A percentile compares a stretch with the other conserved stretches of the same genome.
These are phyloP conservation scores for Pantherophis vulpinus DNA, from an alignment of 2,797 vertebrate species.

Conservation along the genomic window DNA sequence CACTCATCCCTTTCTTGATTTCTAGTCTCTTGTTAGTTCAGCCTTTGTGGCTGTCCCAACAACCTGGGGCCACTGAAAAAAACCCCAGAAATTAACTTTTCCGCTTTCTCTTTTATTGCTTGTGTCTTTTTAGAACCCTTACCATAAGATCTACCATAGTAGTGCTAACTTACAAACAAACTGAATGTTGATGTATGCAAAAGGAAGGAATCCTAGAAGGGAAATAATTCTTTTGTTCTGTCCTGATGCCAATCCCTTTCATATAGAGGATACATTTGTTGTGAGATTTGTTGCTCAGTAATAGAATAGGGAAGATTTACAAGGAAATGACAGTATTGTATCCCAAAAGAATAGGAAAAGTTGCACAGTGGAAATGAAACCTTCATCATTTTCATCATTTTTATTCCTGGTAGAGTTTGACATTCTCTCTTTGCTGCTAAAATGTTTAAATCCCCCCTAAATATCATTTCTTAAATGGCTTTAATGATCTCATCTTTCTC, in stretches of 20 bases:
- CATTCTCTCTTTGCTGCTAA: conserved; percentile 23
- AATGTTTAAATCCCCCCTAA: neutral
- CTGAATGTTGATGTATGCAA: neutral
- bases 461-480: neutral
- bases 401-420: conserved; percentile 21
- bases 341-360: conserved; percentile 43
- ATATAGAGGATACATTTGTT: neutral
- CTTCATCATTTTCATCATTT: conserved; percentile 40
- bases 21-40: neutral
- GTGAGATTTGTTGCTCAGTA: conserved; percentile 49
- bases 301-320: conserved; percentile 56
- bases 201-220: conserved; percentile 30
- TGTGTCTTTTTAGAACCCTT: neutral
- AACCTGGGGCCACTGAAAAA: neutral
- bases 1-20: neutral
- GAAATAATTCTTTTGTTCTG: neutral
- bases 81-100: neutral
- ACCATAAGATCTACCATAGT: neutral
- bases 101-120: neutral
- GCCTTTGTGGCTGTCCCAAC: neutral
- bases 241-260: neutral
- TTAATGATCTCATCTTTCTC: neutral
- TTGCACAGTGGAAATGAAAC: conserved; percentile 56
- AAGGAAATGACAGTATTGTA: conserved; percentile 58
- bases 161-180: neutral